phyloP scores from a whole-genome alignment of 2,797 vertebrate genomes.

The Nannoperca australis region DNA sequence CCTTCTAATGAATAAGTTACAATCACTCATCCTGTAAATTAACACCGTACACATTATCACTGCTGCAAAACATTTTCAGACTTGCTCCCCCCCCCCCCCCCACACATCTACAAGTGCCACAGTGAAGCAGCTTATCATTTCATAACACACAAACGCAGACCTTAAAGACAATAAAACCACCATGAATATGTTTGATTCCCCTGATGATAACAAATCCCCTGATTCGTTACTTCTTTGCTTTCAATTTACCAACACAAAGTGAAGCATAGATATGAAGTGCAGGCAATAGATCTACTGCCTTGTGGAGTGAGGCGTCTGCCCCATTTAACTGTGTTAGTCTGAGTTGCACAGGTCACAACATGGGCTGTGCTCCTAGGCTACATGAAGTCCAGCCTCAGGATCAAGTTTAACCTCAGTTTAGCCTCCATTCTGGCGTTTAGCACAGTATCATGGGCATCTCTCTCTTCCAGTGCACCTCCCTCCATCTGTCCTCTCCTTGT shows the following conservation, averaged over 20 bases:
- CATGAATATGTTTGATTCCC: conserved; percentile 46
- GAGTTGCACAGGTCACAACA: conserved; percentile 10
- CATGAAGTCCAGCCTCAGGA: conserved; percentile 52
- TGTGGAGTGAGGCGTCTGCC: conserved; percentile 26
- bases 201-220: conserved; percentile 48
- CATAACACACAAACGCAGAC: conserved; percentile 43
- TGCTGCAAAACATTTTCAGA: conserved; percentile 22
- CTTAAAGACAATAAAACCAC: conserved; percentile 59
- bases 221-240: conserved; percentile 47
- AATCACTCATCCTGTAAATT: conserved; percentile 58
- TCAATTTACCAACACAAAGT: conserved; percentile 48
- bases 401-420: conserved; percentile 39
- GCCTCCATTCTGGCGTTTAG: conserved; percentile 44
- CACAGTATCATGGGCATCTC: conserved; percentile 48
- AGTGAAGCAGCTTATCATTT: conserved; percentile 58
- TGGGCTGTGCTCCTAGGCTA: conserved; percentile 19
- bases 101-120: conserved; percentile 60
- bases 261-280: conserved; percentile 61
- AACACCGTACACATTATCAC: conserved; percentile 46
- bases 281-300: conserved; percentile 42
- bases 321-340: conserved; percentile 22
- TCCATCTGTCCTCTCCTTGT: conserved; percentile 19
- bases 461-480: conserved; percentile 6
- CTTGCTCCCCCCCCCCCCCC: not conserved
- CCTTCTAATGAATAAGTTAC: conserved; percentile 67